These are phyloP conservation scores for Pteromalus puparum DNA, from an alignment of 1,140 invertebrate species.

Conservation along the genomic window DNA sequence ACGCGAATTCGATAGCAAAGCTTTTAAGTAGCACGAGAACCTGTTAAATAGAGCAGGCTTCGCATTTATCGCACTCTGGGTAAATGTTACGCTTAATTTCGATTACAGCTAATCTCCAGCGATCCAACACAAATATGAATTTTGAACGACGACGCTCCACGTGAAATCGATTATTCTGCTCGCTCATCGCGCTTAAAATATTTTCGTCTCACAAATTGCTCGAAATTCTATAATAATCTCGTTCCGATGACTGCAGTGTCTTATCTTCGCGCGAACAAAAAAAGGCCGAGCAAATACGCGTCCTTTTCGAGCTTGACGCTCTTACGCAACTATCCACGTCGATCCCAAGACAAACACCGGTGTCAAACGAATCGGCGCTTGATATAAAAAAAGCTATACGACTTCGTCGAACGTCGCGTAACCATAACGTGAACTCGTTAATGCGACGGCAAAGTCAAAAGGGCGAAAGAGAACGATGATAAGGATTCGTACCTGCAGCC, in stretches of 20 bases:
- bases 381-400: neutral
- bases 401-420: no score
- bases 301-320: neutral
- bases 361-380: neutral
- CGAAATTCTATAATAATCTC: neutral
- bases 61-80: no score
- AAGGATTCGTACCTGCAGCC: slow-evolving; percentile 83
- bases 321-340: neutral
- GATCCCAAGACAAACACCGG: neutral
- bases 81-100: no score
- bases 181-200: neutral
- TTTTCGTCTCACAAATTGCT: neutral
- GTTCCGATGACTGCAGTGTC: neutral
- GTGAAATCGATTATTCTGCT: slow-evolving; percentile 19
- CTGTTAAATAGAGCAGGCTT: no score
- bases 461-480: neutral
- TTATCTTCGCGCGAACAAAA: neutral
- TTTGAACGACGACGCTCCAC: no score
- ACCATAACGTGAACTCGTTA: no score
- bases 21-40: no score
- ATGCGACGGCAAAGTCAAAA: no score
- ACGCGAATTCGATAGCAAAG: no score
- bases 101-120: neutral
- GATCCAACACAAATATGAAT: neutral
- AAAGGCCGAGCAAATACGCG: neutral